Conservation (phyloP, 2,113 vertebrate genomes). For the Phasianus colchicus region DNA sequence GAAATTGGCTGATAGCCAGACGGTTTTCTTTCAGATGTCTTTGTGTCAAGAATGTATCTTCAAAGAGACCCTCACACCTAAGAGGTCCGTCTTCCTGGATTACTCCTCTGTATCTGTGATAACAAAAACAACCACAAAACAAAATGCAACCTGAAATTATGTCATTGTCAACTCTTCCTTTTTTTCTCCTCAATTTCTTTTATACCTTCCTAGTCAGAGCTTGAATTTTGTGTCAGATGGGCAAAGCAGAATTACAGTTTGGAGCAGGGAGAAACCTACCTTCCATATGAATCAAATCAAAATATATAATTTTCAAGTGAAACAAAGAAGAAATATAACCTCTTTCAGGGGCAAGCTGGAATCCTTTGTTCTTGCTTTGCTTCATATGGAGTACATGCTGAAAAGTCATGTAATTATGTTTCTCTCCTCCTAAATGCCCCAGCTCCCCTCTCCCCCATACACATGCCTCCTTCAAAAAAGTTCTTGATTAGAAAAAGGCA, state of each 20-base stretch:
- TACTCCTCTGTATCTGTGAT: not conserved
- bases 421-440: not conserved
- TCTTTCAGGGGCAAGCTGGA: not conserved
- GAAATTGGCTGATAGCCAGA: slow-evolving; percentile 34
- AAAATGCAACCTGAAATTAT: slow-evolving; percentile 1
- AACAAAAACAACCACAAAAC: not conserved
- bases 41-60: not conserved
- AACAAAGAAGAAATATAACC: not conserved
- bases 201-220: not conserved
- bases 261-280: fast-evolving
- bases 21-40: slow-evolving; percentile 38
- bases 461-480: not conserved
- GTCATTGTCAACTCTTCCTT: not conserved
- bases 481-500: not conserved
- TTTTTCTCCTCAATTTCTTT: not conserved
- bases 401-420: not conserved
- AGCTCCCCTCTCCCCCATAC: fast-evolving
- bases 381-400: not conserved
- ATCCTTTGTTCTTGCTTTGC: not conserved
- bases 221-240: not conserved
- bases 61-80: not conserved
- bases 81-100: slow-evolving; percentile 3
- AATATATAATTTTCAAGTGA: not conserved
- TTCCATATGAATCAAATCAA: not conserved
- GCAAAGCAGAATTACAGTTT: not conserved